A percentile compares a stretch with the other conserved stretches of the same genome.
These are phyloP conservation scores for Catalaphyllia jardinei DNA, from an alignment of 64 coral and sea anemone genomes.

Conservation along the genomic window DNA sequence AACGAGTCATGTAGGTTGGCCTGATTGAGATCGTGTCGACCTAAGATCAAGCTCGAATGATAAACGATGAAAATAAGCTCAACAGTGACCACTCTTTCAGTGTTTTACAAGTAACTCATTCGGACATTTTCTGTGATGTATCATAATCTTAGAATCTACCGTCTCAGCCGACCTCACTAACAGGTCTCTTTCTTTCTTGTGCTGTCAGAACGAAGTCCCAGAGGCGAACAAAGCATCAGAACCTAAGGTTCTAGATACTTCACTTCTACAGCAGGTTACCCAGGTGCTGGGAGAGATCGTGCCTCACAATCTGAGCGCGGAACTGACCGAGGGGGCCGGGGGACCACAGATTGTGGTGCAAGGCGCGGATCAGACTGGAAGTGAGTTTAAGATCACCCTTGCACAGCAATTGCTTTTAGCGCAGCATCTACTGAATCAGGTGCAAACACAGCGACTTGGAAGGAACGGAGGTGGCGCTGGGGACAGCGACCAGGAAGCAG, in stretches of 20 bases:
- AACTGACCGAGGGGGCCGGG: conserved; percentile 64
- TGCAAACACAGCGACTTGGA: conserved; percentile 66
- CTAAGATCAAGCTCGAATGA: too few relatives aligned
- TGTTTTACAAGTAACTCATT: too few relatives aligned
- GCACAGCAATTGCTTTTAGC: conserved; percentile 88
- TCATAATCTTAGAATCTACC: too few relatives aligned
- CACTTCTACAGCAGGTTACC: conserved; percentile 82
- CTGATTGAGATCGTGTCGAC: too few relatives aligned
- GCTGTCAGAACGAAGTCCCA: conserved; percentile 3
- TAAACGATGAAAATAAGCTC: too few relatives aligned
- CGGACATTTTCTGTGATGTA: too few relatives aligned
- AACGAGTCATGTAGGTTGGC: too few relatives aligned
- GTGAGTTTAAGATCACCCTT: conserved; percentile 87
- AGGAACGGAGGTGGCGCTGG: conserved; percentile 16
- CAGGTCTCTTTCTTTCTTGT: background rate
- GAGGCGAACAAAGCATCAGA: conserved; percentile 25
- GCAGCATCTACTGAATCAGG: conserved; percentile 83
- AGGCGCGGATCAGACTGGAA: conserved; percentile 72
- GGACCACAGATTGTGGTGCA: conserved; percentile 90
- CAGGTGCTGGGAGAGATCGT: conserved; percentile 88
- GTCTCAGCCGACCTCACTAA: too few relatives aligned
- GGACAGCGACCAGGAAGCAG: background rate
- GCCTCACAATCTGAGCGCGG: conserved; percentile 82
- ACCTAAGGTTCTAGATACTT: conserved; percentile 63
- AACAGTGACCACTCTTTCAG: too few relatives aligned